A percentile compares a stretch with the other conserved stretches of the same genome.
Conservation (phyloP, 1,140 invertebrate species). For the Protaetia brevitarsis region DNA sequence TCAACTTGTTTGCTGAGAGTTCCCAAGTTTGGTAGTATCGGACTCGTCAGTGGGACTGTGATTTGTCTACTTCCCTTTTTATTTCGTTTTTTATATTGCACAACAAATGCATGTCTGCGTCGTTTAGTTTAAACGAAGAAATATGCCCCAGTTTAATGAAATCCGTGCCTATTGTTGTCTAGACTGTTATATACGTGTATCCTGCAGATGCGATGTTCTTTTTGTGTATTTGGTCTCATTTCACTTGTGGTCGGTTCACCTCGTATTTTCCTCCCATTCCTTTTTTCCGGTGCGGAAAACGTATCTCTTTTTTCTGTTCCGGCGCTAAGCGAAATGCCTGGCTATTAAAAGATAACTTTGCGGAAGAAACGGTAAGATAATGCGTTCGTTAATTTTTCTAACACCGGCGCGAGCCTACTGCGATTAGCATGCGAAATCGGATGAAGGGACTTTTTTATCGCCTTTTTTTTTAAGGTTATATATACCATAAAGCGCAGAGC, state of each 20-base stretch:
- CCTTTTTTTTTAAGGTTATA: not conserved
- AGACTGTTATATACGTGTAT: too few relatives aligned
- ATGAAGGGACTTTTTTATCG: not conserved
- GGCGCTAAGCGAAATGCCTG: not conserved
- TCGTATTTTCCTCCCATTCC: not conserved
- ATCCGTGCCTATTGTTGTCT: too few relatives aligned
- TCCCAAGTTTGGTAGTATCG: too few relatives aligned
- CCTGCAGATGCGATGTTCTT: too few relatives aligned
- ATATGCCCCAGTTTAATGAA: too few relatives aligned
- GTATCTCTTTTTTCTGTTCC: slow-evolving; percentile 10
- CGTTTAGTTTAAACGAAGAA: too few relatives aligned
- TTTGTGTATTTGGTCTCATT: not conserved
- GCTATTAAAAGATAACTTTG: slow-evolving; percentile 18
- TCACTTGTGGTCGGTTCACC: not conserved
- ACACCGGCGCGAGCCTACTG: not conserved
- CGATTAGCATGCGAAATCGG: slow-evolving; percentile 15
- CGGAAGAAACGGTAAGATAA: slow-evolving; percentile 1
- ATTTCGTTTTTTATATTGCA: too few relatives aligned
- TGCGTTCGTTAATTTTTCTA: slow-evolving; percentile 16
- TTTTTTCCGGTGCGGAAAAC: not conserved
- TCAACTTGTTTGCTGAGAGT: too few relatives aligned
- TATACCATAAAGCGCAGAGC: not conserved
- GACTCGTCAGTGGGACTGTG: too few relatives aligned
- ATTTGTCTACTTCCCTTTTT: too few relatives aligned
- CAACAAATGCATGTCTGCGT: too few relatives aligned